Percentiles rank a stretch among this genome's conserved stretches.
These are phyloP conservation scores for Lingula anatina DNA, from an alignment of 2,888 invertebrate genomes.

Conservation along the genomic window DNA sequence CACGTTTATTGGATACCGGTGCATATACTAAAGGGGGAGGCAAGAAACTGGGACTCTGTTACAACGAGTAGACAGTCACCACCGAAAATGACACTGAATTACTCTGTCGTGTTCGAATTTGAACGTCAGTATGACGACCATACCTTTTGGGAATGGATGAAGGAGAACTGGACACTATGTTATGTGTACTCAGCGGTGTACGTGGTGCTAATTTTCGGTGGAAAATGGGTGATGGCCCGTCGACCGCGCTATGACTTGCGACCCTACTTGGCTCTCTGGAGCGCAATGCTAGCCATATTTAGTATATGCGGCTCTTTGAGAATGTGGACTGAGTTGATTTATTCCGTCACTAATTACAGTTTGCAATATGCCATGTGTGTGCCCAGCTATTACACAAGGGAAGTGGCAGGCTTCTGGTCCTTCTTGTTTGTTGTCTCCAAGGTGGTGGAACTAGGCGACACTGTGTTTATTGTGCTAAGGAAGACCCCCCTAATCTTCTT, in stretches of 20 bases:
- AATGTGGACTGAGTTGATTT: constrained; percentile 85
- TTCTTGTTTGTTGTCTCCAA: constrained; percentile 94
- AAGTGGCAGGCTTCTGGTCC: constrained; percentile 94
- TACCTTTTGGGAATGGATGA: constrained; percentile 89
- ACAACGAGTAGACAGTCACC: too few species aligned
- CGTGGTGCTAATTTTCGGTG: constrained; percentile 88
- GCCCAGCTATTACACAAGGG: constrained; percentile 45
- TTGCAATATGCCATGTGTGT: constrained; percentile 92
- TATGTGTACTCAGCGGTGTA: constrained; percentile 72
- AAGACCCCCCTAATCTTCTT: constrained; percentile 54
- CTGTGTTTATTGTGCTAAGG: constrained; percentile 45
- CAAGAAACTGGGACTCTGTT: too few species aligned
- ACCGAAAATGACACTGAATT: too few species aligned
- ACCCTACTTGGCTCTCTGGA: constrained; percentile 83
- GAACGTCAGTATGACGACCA: constrained; percentile 90
- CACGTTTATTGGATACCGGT: too few species aligned
- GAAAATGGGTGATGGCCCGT: constrained; percentile 88
- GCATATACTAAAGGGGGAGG: too few species aligned
- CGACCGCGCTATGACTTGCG: constrained; percentile 78
- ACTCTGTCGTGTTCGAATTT: constrained; percentile 76
- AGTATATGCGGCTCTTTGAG: constrained; percentile 79
- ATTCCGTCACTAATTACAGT: constrained; percentile 82
- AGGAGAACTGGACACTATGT: constrained; percentile 89
- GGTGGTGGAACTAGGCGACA: constrained; percentile 76
- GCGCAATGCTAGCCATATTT: constrained; percentile 82